Evolutionary conservation across 2,113 vertebrate species (phyloP).

Genomic region (Protobothrops flavoviridis): DNA sequence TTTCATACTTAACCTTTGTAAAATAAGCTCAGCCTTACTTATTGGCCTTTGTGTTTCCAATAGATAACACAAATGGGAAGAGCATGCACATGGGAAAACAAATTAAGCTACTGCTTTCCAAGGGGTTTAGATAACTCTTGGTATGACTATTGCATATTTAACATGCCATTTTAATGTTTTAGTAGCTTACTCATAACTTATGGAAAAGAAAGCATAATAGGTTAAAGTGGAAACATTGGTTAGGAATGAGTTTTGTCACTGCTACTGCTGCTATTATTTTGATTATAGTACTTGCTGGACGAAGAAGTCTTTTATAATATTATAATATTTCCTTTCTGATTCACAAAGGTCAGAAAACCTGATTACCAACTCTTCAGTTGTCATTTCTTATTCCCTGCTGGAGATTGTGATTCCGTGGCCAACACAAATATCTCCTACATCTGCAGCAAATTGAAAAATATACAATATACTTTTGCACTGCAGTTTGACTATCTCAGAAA

Average conservation of each 20-base stretch:
- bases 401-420: neutral
- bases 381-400: neutral
- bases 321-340: neutral
- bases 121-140: neutral
- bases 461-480: neutral
- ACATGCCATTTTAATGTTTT: neutral
- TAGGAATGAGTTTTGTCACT: neutral
- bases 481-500: neutral
- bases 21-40: neutral
- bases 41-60: constrained; percentile 1
- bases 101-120: neutral
- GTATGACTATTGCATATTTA: neutral
- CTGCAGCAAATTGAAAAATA: neutral
- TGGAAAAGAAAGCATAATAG: neutral
- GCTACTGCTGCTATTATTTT: neutral
- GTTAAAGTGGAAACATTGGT: neutral
- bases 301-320: neutral
- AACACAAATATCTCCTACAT: neutral
- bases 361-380: neutral
- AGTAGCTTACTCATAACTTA: neutral
- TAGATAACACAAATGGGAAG: neutral
- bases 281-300: neutral
- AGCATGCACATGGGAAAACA: neutral
- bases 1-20: neutral
- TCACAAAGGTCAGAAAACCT: neutral